Evolutionary conservation across 2,113 vertebrate species (phyloP), one percentile per base, ranked within the genome.

Genomic region (Galemys pyrenaicus): DNA sequence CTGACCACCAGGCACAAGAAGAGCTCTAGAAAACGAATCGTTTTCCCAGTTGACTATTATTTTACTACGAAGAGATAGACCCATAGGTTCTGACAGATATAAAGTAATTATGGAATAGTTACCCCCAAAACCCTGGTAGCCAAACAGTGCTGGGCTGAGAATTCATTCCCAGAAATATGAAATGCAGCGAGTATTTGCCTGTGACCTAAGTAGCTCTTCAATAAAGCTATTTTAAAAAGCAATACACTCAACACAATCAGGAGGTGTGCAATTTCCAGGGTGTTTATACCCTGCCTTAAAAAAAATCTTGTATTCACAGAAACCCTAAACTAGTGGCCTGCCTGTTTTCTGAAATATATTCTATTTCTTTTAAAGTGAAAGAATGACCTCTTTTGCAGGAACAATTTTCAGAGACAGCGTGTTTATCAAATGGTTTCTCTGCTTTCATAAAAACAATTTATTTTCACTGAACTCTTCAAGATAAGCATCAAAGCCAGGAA

Each of bases 371-470:
- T 97, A 97, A 97, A 98, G 97, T 96, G 97, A 98, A 97, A 98
- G 97, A 98, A 97, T 46, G 96, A 98, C 98, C 98, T 98, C 98
- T 98, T 97, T 97, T 97, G 97, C 98, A 97, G 97, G 97, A 98
- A 98, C 98, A 98, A 98, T 98, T 98, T 98, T 98, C 98, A 98
- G 97, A 98, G 98, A 97, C 96, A 95, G 96, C 51, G 30, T 98
- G 97, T 98, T 98, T 98, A 98, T 98, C 98, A 97, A 98, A 98
- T 94, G 96, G 97, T 97, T 98, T 98, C 98, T 98, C 98, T 98
- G 96, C 97, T 98, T 98, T 98, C 98, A 98, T 98, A 98, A 98
- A 98, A 98, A 98, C 98, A 98, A 98, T 98, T 98, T 98, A 98
- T 98, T 98, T 98, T 98, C 97, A 96, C 97, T 97, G 98, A 98